Evolutionary conservation across 2,888 invertebrate genomes (phyloP), one percentile per base, ranked within the genome.

Genomic region (Acholoe squamosa): DNA sequence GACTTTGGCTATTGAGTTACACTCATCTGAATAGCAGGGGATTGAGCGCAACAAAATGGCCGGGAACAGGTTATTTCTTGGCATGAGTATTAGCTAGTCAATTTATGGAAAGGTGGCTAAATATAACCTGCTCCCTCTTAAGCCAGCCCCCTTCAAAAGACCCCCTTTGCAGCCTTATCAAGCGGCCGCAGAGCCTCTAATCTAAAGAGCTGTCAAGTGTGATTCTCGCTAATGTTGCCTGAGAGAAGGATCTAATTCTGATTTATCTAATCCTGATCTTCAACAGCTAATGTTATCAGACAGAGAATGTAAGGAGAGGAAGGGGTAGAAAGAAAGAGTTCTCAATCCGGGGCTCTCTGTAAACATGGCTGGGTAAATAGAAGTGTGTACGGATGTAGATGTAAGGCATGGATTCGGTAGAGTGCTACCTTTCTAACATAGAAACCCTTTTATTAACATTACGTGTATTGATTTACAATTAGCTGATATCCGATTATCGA

Each of bases 241-340:
- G 61, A n/a, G 61, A 61, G 61, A 61, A 61, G 61, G 61, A 61
- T 61, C 61, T 61, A 61, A 61, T 61, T 61, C 61, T 61, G 43
- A 43, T 43, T 43, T 43, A 61, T 61, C 61, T 61, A 61, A 61
- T 61, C n/a, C 61, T 61, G 61, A 61, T 61, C 61, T 19, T 61
- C 22, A n/a, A n/a, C 61, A n/a, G 61, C 61, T 61, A 61, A 61
- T 61, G 12, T n/a, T 61, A 61, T 61, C 61, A 61, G 61, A 19
- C 43, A 43, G 43, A 43, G 43, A 43, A 43, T 43, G 5, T 43
- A 43, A 10, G 10, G 43, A 43, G 43, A 10, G 5, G 10, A 43
- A 43, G 43, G 43, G n/a, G n/a, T n/a, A n/a, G n/a, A n/a, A n/a
- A n/a, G 43, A 43, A 43, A 43, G 43, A 43, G 43, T 3, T 10